Percentiles rank a stretch among this genome's conserved stretches.
phyloP scores from a whole-genome alignment of 92 coral and sea anemone genomes.

The Porites lobata region DNA sequence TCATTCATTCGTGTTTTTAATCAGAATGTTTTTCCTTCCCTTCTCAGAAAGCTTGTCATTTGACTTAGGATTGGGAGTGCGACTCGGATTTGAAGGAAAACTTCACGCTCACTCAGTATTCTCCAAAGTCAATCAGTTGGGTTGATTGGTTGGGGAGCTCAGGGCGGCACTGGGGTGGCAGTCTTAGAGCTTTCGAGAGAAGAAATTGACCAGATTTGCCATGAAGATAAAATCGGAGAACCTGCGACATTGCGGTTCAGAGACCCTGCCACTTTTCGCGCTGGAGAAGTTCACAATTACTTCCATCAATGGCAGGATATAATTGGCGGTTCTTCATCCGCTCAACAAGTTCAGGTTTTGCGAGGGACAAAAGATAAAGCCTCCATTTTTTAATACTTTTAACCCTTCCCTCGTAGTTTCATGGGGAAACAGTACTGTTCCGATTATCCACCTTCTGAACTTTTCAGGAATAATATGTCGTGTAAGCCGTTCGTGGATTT shows the following conservation, averaged over 20 bases:
- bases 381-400: slow-evolving; percentile 7
- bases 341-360: slow-evolving; percentile 15
- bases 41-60: not conserved
- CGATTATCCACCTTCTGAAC: slow-evolving; percentile 11
- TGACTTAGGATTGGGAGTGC: slow-evolving; percentile 26
- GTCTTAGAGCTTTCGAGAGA: not conserved
- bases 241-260: not conserved
- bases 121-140: not conserved
- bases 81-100: slow-evolving; percentile 4
- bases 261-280: slow-evolving; percentile 4
- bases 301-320: slow-evolving; percentile 9
- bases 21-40: not conserved
- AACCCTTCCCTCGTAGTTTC: slow-evolving; percentile 11
- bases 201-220: not conserved
- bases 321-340: not conserved
- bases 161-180: slow-evolving; percentile 20
- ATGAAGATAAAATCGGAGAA: not conserved
- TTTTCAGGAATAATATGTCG: slow-evolving; percentile 20
- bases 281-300: slow-evolving; percentile 27
- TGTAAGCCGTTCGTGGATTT: slow-evolving; percentile 40
- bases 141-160: not conserved
- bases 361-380: slow-evolving; percentile 8
- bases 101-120: not conserved
- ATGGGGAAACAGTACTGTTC: slow-evolving; percentile 14
- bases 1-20: not conserved